Evolutionary conservation across 2,113 vertebrate genomes (phyloP).

Genomic region (Notarius lentiginosus): DNA sequence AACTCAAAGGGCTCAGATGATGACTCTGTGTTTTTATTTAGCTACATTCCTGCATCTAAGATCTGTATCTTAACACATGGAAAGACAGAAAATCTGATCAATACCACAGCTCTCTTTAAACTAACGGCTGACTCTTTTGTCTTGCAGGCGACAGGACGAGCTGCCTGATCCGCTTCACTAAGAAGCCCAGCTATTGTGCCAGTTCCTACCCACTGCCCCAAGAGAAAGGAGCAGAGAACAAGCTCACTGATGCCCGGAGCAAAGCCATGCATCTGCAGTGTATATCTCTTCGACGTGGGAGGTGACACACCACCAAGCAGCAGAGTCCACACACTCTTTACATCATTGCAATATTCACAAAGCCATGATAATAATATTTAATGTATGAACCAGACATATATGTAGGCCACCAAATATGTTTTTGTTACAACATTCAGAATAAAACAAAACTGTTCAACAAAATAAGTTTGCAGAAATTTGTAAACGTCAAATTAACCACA

Average conservation of each 20-base stretch:
- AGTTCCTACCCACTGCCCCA: conserved; percentile 68
- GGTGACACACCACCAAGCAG: conserved; percentile 52
- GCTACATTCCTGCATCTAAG: neutral
- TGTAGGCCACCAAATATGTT: neutral
- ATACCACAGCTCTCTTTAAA: neutral
- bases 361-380: neutral
- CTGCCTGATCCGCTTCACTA: conserved; percentile 68
- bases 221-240: conserved; percentile 64
- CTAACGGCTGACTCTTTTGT: conserved; percentile 31
- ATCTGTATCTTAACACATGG: neutral
- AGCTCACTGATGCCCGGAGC: conserved; percentile 80
- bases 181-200: conserved; percentile 75
- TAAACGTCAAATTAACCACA: neutral
- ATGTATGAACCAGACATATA: neutral
- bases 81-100: neutral
- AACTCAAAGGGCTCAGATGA: conserved; percentile 68
- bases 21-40: conserved; percentile 58
- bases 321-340: neutral
- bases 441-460: conserved; percentile 6
- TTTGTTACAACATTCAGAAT: conserved; percentile 33
- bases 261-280: conserved; percentile 84
- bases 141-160: conserved; percentile 48
- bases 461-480: conserved; percentile 5
- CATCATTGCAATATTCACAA: neutral
- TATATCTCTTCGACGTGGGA: conserved; percentile 83